Conservation (phyloP, 2,113 vertebrate species). For the Ceuthmochares aereus region DNA sequence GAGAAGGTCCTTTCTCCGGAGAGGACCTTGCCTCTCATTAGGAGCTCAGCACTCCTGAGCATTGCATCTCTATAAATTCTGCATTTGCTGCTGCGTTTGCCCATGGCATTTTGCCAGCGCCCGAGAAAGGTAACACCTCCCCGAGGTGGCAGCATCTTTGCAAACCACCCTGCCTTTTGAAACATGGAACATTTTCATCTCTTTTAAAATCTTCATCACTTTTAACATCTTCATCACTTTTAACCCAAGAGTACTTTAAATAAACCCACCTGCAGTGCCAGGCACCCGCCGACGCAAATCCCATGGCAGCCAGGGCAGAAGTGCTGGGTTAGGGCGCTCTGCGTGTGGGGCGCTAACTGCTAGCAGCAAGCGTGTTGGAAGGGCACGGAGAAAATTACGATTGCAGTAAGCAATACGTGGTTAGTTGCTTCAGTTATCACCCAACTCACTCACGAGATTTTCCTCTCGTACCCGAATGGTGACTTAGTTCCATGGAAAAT, state of each 20-base stretch:
- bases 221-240: conserved; percentile 7
- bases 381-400: accelerated
- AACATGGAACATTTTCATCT: not conserved
- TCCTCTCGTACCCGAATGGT: accelerated
- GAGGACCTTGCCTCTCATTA: not conserved
- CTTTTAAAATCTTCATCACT: no score
- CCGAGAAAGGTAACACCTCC: not conserved
- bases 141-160: not conserved
- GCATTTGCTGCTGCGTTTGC: not conserved
- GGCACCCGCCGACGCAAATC: not conserved
- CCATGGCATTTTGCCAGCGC: not conserved
- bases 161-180: not conserved
- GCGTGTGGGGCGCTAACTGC: not conserved
- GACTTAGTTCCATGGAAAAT: not conserved
- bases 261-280: not conserved
- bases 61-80: not conserved
- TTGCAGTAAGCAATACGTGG: accelerated
- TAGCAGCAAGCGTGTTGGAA: accelerated
- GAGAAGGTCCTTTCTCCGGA: not conserved
- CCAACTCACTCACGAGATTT: accelerated
- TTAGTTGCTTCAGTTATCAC: not conserved
- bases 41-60: not conserved
- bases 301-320: not conserved
- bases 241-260: not conserved
- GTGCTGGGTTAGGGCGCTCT: not conserved